A percentile compares a stretch with the other conserved stretches of the same genome.
Conservation (phyloP, 2,797 vertebrate genomes). For the Sphaeramia orbicularis region DNA sequence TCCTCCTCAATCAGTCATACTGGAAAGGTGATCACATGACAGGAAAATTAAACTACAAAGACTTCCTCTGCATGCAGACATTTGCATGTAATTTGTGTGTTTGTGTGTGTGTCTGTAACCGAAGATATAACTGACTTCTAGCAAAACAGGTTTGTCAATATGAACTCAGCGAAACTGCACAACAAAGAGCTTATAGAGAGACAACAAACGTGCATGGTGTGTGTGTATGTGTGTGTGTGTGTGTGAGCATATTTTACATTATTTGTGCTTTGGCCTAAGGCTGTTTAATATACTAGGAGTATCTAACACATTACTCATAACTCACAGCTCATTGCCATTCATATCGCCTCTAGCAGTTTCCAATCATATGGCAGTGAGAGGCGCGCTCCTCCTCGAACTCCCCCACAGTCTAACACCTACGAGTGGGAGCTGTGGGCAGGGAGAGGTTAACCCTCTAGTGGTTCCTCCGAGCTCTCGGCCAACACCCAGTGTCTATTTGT, state of each 20-base stretch:
- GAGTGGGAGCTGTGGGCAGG: slow-evolving; percentile 7
- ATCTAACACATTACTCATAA: slow-evolving; percentile 13
- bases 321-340: slow-evolving; percentile 18
- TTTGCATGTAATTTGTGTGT: neutral
- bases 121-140: neutral
- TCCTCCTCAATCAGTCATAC: too few species aligned
- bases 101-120: neutral
- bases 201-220: slow-evolving; percentile 5
- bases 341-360: neutral
- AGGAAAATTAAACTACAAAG: neutral
- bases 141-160: slow-evolving; percentile 47
- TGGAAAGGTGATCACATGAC: neutral
- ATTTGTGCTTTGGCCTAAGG: slow-evolving; percentile 22
- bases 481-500: slow-evolving; percentile 70
- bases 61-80: neutral
- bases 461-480: slow-evolving; percentile 37
- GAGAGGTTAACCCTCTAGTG: slow-evolving; percentile 42
- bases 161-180: neutral
- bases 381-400: neutral
- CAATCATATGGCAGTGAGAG: slow-evolving; percentile 11
- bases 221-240: neutral
- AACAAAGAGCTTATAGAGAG: slow-evolving; percentile 11
- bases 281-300: slow-evolving; percentile 6
- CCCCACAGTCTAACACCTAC: slow-evolving; percentile 22
- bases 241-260: neutral